phyloP scores from a whole-genome alignment of 1,140 invertebrate genomes.

The Bombus superbus region DNA sequence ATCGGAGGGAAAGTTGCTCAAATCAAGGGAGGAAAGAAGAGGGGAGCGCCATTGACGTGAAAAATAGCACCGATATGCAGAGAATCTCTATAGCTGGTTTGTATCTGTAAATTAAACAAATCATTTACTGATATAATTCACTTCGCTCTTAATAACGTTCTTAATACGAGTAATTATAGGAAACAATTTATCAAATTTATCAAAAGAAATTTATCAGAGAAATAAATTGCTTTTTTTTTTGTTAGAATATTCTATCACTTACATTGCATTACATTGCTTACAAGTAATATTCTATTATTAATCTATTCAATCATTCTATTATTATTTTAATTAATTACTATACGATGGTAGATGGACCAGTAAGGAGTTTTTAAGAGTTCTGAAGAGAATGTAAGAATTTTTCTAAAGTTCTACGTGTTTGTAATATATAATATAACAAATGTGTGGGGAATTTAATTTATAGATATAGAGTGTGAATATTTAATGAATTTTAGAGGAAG shows the following conservation, averaged over 20 bases:
- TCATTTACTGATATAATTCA: not conserved
- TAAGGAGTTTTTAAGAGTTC: no score
- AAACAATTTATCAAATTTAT: no score
- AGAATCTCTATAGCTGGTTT: constrained; percentile 57
- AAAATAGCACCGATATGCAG: constrained; percentile 48
- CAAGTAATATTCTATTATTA: no score
- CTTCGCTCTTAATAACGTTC: no score
- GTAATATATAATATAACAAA: not conserved
- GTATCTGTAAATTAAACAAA: constrained; percentile 2
- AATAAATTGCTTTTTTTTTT: no score
- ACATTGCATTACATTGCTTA: no score
- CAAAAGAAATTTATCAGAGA: no score
- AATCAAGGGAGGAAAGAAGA: not conserved
- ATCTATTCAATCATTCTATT: no score
- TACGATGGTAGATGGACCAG: no score
- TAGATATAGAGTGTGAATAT: not conserved
- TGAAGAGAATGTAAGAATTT: not conserved
- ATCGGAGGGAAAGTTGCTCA: not conserved
- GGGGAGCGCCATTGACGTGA: not conserved
- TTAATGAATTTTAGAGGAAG: constrained; percentile 72
- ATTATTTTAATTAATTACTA: no score
- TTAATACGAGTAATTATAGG: not conserved
- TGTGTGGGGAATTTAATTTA: not conserved
- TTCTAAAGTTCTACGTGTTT: not conserved
- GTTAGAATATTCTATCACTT: no score